Evolutionary conservation across 1,140 invertebrate genomes (phyloP).

Genomic region (Drosophila truncata): DNA sequence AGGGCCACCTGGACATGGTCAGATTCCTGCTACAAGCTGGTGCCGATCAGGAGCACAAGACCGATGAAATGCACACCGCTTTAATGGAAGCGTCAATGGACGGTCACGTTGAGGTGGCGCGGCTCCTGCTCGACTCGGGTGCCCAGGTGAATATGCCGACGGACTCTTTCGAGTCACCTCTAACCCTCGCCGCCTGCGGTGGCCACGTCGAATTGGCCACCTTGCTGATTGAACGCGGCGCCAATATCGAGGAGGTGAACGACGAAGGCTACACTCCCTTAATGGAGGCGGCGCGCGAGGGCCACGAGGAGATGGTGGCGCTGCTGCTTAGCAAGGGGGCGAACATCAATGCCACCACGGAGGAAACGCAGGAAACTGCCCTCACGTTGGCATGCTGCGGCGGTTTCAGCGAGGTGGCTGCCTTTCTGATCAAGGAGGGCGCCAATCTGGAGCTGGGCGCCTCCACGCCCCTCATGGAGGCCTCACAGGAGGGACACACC

Average conservation of each 20-base stretch:
- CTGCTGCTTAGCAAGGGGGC: constrained; percentile 96
- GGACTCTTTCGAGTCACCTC: constrained; percentile 99
- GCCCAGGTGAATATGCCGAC: constrained; percentile 99
- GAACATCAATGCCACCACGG: constrained; percentile 98
- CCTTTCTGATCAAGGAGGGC: constrained; percentile 97
- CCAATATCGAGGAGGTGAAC: constrained; percentile 99
- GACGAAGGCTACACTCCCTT: constrained; percentile 99
- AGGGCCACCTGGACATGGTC: constrained; percentile 99
- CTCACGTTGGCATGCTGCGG: constrained; percentile 98
- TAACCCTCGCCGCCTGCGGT: constrained; percentile 98
- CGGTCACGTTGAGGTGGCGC: constrained; percentile 98
- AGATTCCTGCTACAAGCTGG: constrained; percentile 96
- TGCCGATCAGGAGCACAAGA: constrained; percentile 98
- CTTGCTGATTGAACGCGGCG: constrained; percentile 97
- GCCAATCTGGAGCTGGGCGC: constrained; percentile 98
- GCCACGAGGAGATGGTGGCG: constrained; percentile 99
- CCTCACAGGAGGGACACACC: constrained; percentile 98
- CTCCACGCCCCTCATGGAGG: constrained; percentile 99
- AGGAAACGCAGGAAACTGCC: constrained; percentile 99
- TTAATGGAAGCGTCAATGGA: constrained; percentile 99
- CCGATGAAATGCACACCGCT: constrained; percentile 99
- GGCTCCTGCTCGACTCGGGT: constrained; percentile 97
- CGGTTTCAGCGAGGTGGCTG: constrained; percentile 98
- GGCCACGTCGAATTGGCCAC: constrained; percentile 98
- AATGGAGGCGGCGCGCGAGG: constrained; percentile 99